Base-by-base conservation (phyloP, 1,140 invertebrate genomes). In the Drosophila mojavensis region DNA sequence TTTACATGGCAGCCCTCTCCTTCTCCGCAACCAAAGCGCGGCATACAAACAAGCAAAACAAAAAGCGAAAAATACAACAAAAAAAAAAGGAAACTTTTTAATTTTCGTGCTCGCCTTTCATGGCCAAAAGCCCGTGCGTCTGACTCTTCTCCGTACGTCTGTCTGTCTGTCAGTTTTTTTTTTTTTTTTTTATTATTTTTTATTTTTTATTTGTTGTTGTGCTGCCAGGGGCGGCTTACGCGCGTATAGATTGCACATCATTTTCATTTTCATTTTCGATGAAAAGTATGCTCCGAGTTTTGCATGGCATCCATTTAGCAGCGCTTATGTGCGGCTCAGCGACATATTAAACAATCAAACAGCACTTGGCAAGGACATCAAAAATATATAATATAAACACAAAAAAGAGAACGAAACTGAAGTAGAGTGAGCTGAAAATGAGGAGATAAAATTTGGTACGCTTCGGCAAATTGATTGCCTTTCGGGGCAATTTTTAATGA, bases 271-370 rank as follows among this genome's bases (percentile, higher is more conserved):
- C 15, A 47, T 15, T 15, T 17, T 54, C 45, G 55, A 66, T 58
- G 36, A 60, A 75, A 75, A 75, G 73, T 71, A 71, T 65, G 73
- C 60, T 71, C 36, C 36, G 54, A 60, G 20, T 58, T 70, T 59
- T 63, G 26, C 9, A 7, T 79, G 56, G 39, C 72, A 58, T 36
- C 66, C 76, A 79, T 88, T 88, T 77, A 65, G 76, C 75, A 62
- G 30, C 59, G 79, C 84, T 89, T 88, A 89, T 78, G 64, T 68
- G 68, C 83, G 79, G 76, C 82, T 88, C 85, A 83, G 79, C 63
- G 77, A 73, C 73, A 81, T 88, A 89, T 88, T 83, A 88, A 88
- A 88, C 83, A 88, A 88, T 88, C 69, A 84, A 83, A 89, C 89
- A 83, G 77, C 79, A 89, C 81, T 88, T 88, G 60, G 43, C 69